These are phyloP conservation scores for Turritopsis dohrnii DNA, from an alignment of 30 jellyfish, hydroid and myxozoan genomes.

Conservation along the genomic window DNA sequence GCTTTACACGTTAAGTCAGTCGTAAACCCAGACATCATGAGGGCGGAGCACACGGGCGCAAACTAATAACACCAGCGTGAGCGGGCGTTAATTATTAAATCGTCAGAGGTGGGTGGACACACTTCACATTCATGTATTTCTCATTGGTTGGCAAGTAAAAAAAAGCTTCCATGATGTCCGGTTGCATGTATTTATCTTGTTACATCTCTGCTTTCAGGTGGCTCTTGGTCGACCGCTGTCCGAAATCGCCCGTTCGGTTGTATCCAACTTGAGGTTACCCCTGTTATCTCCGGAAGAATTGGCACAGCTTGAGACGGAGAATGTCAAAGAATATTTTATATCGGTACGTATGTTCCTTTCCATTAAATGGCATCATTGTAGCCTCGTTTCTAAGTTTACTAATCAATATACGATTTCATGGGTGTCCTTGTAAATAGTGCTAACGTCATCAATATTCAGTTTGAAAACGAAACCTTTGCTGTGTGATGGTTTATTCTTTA, in stretches of 20 bases:
- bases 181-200: neutral
- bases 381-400: too few species aligned
- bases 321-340: constrained; percentile 50
- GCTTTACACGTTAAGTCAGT: too few species aligned
- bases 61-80: neutral
- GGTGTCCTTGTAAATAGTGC: too few species aligned
- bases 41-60: too few species aligned
- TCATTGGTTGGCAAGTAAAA: neutral
- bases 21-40: too few species aligned
- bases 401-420: too few species aligned
- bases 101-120: neutral
- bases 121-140: neutral
- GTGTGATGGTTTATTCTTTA: too few species aligned
- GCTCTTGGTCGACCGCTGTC: constrained; percentile 58
- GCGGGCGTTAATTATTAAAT: neutral
- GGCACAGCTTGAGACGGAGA: constrained; percentile 53
- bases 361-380: too few species aligned
- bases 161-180: neutral
- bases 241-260: constrained; percentile 60
- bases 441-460: too few species aligned
- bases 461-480: too few species aligned
- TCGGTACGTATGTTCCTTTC: constrained; percentile 47
- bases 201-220: constrained; percentile 27
- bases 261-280: constrained; percentile 45
- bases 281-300: constrained; percentile 64